phyloP scores from a whole-genome alignment of 2,113 vertebrate species.

The Nesogale talazaci region DNA sequence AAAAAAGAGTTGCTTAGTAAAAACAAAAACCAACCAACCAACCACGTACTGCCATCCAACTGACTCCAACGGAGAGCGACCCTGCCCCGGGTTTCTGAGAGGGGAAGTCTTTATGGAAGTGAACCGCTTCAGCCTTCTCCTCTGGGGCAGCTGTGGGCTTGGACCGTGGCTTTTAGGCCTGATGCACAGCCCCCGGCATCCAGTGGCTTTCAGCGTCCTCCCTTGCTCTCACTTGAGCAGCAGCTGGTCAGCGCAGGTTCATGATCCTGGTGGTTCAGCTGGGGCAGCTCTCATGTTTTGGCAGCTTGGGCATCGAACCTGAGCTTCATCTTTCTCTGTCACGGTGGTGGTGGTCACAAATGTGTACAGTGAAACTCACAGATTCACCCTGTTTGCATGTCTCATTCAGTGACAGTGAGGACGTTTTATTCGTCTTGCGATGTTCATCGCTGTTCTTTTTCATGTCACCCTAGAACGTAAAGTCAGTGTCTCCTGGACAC shows the following conservation, averaged over 20 bases:
- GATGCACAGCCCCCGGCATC: background rate
- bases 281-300: background rate
- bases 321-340: background rate
- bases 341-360: background rate
- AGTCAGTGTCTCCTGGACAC: background rate
- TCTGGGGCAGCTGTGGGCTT: too few species aligned
- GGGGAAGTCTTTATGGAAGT: too few species aligned
- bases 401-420: background rate
- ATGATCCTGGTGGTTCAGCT: too few species aligned
- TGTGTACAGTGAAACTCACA: background rate
- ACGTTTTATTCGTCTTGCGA: too few species aligned
- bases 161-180: too few species aligned
- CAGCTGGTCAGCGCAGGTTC: background rate
- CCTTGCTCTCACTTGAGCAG: background rate
- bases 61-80: too few species aligned
- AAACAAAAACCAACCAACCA: too few species aligned
- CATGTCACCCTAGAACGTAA: background rate
- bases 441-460: background rate
- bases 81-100: too few species aligned
- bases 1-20: too few species aligned
- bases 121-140: too few species aligned
- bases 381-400: background rate
- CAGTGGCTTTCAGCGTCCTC: background rate
- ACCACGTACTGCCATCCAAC: too few species aligned
- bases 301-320: too few species aligned